Evolutionary conservation across 2,888 invertebrate species (phyloP), one percentile per base, ranked within the genome.

Genomic region (Ceraclea dissimilis): DNA sequence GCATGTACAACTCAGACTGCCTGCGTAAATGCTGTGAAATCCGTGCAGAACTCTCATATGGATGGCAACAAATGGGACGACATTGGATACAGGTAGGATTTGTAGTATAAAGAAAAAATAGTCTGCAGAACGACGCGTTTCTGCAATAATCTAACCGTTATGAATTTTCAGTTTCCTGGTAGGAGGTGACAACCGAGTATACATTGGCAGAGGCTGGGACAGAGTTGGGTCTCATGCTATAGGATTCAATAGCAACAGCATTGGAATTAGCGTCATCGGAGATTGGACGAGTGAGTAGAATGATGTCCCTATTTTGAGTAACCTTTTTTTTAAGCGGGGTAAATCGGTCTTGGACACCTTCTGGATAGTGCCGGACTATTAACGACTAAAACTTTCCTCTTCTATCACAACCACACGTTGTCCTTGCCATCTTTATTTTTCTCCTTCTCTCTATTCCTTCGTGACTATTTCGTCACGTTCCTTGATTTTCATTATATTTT

Each of bases 211-310:
- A 2, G 87, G 88, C 0, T 90, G 88, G 83, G 75, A 79, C 51
- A 70, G 71, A 1, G 70, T 82, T 0, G 89, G 88, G 1, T 86
- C 88, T 0, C 90, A 90, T 68, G 83, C 88, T 0, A 79, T 81
- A 2, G 71, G 70, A 56, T 87, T 84, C 71, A 89, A 85, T 69
- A 73, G 74, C 60, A 74, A 76, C 66, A 86, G 86, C 67, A 77
- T 87, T 48, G 88, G 87, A 17, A 82, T 88, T 59, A 84, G 84
- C 62, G 67, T 88, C 11, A 87, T 88, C 59, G 88, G 88, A 10
- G 84, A 86, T 66, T 88, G 84, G 82, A 76, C 76, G 73, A 74
- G 86, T 86, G 69, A 79, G 80, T 39, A 19, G 13, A 18, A 21
- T 39, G 26, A 26, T 26, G 21, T 10, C n/a, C n/a, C n/a, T n/a